Conservation (phyloP, 1,140 invertebrate genomes). For the Caerostris extrusa region DNA sequence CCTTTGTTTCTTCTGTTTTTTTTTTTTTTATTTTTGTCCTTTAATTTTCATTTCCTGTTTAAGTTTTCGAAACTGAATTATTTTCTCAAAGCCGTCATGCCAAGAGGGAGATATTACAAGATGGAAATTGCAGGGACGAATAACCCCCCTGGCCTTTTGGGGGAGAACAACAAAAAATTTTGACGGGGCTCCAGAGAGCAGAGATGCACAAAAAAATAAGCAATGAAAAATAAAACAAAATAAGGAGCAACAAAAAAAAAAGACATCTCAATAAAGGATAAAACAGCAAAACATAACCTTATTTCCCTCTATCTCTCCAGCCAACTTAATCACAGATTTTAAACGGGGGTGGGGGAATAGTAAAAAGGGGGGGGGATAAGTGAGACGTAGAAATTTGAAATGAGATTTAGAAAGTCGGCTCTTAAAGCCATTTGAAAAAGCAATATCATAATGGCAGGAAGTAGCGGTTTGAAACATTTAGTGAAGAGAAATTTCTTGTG, state of each 20-base stretch:
- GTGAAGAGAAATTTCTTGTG: background rate
- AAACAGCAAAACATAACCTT: constrained; percentile 50
- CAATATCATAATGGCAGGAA: constrained; percentile 22
- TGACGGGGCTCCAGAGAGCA: background rate
- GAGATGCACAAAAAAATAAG: too few relatives aligned
- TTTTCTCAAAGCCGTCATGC: constrained; percentile 41
- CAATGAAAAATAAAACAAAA: background rate
- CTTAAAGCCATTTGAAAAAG: constrained; percentile 48
- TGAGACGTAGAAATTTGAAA: constrained; percentile 43
- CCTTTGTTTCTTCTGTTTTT: background rate
- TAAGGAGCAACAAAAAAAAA: too few relatives aligned
- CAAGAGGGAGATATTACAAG: constrained; percentile 46
- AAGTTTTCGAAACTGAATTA: constrained; percentile 9
- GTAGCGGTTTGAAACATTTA: constrained; percentile 16
- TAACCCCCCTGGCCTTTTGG: background rate
- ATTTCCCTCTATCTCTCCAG: constrained; percentile 5
- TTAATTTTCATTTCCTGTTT: background rate
- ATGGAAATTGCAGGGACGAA: constrained; percentile 34
- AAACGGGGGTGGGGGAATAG: background rate
- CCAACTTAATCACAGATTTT: constrained; percentile 30
- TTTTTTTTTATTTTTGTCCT: background rate
- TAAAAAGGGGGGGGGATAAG: background rate
- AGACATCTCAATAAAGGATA: constrained; percentile 28
- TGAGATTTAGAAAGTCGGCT: constrained; percentile 50
- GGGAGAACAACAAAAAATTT: constrained; percentile 36